Evolutionary conservation across 1,140 invertebrate genomes (phyloP).

Genomic region (Drosophila ambigua): DNA sequence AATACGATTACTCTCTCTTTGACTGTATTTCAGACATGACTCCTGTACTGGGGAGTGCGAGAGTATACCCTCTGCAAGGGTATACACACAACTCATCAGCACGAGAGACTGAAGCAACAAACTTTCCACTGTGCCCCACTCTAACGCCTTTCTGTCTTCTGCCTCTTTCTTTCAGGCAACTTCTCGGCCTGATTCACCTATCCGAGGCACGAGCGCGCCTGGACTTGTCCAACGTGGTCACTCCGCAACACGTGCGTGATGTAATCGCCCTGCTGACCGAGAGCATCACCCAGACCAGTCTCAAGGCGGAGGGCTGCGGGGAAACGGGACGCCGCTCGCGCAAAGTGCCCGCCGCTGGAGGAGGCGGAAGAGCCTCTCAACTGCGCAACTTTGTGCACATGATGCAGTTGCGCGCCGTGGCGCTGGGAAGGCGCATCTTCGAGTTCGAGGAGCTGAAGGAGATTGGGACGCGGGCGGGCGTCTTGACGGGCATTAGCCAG

Average conservation of each 20-base stretch:
- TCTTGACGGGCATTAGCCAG: slow-evolving; percentile 87
- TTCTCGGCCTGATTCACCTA: slow-evolving; percentile 91
- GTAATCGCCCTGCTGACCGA: slow-evolving; percentile 93
- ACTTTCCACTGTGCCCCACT: slow-evolving; percentile 11
- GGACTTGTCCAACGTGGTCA: slow-evolving; percentile 92
- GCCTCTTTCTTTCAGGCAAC: slow-evolving; percentile 41
- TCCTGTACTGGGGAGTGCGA: too few species aligned
- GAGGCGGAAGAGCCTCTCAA: slow-evolving; percentile 89
- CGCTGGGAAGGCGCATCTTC: slow-evolving; percentile 89
- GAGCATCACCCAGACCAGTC: slow-evolving; percentile 89
- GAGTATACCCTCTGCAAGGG: background rate
- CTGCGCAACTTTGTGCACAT: slow-evolving; percentile 90
- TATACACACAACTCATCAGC: background rate
- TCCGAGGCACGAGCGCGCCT: slow-evolving; percentile 94
- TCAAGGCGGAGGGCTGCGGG: slow-evolving; percentile 87
- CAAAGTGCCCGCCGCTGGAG: slow-evolving; percentile 83
- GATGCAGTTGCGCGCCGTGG: slow-evolving; percentile 87
- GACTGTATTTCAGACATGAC: too few species aligned
- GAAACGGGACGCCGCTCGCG: slow-evolving; percentile 11
- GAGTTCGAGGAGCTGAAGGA: slow-evolving; percentile 88
- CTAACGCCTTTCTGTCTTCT: background rate
- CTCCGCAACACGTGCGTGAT: slow-evolving; percentile 91
- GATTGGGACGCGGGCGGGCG: slow-evolving; percentile 88
- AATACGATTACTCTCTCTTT: too few species aligned
- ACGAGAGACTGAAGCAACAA: slow-evolving; percentile 46